Conservation (phyloP, 2,113 vertebrate genomes). For the Scortum barcoo region DNA sequence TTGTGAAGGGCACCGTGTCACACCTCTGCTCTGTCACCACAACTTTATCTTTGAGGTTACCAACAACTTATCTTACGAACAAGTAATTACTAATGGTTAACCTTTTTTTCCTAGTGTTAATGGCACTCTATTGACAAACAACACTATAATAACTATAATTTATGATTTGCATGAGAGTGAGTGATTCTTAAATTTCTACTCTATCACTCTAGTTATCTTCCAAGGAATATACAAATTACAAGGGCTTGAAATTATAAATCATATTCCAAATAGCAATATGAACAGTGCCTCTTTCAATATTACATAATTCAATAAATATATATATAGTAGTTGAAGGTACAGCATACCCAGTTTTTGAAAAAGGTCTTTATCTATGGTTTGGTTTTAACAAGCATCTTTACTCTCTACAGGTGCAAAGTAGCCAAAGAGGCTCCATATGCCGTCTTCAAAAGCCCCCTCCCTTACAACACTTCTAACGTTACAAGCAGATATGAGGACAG, state of each 20-base stretch:
- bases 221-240: neutral
- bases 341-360: neutral
- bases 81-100: neutral
- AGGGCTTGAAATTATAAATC: neutral
- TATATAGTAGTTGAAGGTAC: neutral
- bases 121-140: neutral
- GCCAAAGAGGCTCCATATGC: constrained; percentile 71
- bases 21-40: constrained; percentile 5
- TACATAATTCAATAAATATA: neutral
- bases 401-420: constrained; percentile 78
- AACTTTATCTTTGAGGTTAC: neutral
- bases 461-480: constrained; percentile 67
- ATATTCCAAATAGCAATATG: neutral
- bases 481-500: constrained; percentile 6
- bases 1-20: constrained; percentile 3
- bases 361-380: neutral
- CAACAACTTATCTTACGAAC: neutral
- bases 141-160: constrained; percentile 12
- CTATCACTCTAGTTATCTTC: neutral
- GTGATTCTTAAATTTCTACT: neutral
- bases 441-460: constrained; percentile 62
- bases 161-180: neutral
- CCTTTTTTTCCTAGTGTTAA: neutral
- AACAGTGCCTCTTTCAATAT: neutral
- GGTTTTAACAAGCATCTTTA: constrained; percentile 34